phyloP scores from a whole-genome alignment of 2,888 invertebrate species.

The Ophion slaviceki region DNA sequence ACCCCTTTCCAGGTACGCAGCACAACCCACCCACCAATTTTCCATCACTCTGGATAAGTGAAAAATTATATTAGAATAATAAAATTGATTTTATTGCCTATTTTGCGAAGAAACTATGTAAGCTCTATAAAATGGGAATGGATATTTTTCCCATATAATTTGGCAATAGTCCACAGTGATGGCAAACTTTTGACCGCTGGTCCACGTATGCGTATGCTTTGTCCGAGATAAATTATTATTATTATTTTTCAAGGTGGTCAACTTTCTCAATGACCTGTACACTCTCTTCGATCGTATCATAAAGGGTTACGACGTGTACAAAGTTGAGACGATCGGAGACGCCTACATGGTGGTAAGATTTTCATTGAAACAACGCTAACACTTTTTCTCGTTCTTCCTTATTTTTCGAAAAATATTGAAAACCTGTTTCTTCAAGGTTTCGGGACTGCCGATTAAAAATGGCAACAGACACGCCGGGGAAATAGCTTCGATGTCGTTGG shows the following conservation, averaged over 20 bases:
- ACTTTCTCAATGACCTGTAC: conserved; percentile 98
- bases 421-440: conserved; percentile 87
- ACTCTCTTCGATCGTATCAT: conserved; percentile 98
- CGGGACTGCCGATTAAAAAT: conserved; percentile 94
- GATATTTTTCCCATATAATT: too few species aligned
- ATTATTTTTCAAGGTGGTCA: conserved; percentile 89
- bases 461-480: conserved; percentile 95
- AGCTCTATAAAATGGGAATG: too few species aligned
- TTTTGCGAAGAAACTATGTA: too few species aligned
- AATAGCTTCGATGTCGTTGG: conserved; percentile 96
- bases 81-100: too few species aligned
- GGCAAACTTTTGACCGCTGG: background rate
- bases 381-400: background rate
- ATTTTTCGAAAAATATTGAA: background rate
- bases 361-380: too few species aligned
- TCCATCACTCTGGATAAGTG: too few species aligned
- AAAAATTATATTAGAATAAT: too few species aligned
- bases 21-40: too few species aligned
- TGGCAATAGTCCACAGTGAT: background rate
- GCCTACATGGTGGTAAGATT: conserved; percentile 89
- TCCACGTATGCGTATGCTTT: background rate
- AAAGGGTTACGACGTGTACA: conserved; percentile 98
- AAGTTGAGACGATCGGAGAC: conserved; percentile 97
- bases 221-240: conserved; percentile 38
- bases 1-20: conserved; percentile 91